Conservation (phyloP, 1,140 invertebrate species). For the Lordiphosa collinella region DNA sequence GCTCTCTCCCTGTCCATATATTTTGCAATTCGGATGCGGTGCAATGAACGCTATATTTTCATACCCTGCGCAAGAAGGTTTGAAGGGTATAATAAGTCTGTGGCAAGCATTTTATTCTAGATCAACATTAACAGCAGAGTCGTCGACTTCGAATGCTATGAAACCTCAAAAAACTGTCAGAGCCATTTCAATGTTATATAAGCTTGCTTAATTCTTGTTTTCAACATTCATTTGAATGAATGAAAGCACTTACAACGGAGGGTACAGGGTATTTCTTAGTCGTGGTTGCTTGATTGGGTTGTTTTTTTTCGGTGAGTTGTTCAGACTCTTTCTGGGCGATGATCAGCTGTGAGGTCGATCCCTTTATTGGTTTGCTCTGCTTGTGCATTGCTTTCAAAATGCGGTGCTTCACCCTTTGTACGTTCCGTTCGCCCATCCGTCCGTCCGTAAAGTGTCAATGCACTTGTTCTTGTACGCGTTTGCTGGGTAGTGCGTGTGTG, state of each 20-base stretch:
- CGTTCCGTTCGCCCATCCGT: slow-evolving; percentile 19
- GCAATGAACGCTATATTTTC: slow-evolving; percentile 55
- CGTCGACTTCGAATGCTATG: too few relatives aligned
- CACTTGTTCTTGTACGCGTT: slow-evolving; percentile 66
- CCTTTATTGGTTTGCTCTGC: slow-evolving; percentile 29
- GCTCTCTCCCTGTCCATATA: slow-evolving; percentile 17
- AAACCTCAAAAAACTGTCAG: too few relatives aligned
- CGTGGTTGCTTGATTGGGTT: too few relatives aligned
- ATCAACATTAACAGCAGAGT: too few relatives aligned
- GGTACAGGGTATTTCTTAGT: too few relatives aligned
- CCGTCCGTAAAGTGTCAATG: slow-evolving; percentile 66
- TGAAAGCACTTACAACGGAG: too few relatives aligned
- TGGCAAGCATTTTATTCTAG: neutral
- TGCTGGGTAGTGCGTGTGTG: slow-evolving; percentile 52
- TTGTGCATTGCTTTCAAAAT: slow-evolving; percentile 59
- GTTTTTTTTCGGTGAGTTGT: slow-evolving; percentile 19
- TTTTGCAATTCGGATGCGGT: slow-evolving; percentile 42
- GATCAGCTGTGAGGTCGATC: slow-evolving; percentile 62
- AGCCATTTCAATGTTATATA: too few relatives aligned
- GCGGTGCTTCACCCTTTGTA: slow-evolving; percentile 68
- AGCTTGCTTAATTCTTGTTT: too few relatives aligned
- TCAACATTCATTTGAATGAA: too few relatives aligned
- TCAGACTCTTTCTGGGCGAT: slow-evolving; percentile 10
- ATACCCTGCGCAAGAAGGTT: neutral
- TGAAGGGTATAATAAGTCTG: neutral